Evolutionary conservation across 2,113 vertebrate genomes (phyloP), one percentile per base, ranked within the genome.

Genomic region (Tupaia chinensis): DNA sequence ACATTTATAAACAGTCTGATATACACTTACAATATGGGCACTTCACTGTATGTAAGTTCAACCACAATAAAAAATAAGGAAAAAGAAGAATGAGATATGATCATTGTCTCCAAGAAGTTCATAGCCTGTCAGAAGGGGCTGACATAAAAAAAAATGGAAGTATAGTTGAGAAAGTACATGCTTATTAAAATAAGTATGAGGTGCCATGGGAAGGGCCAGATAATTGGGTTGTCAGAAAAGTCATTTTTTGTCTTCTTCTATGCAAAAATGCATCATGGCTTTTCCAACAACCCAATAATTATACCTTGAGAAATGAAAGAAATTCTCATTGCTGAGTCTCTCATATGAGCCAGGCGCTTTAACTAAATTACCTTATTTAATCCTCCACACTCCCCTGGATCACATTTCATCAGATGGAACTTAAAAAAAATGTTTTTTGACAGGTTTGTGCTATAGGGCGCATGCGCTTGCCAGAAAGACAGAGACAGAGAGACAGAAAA

Each of bases 61-160:
- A 70, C 22, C 27, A 85, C 73, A 96, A 32, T 32, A 73, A 74
- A 88, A 69, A 80, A 54, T 86, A n/a, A 89, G 61, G 61, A 74
- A 66, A 15, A 80, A 9, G 7, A 84, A 70, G 53, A 90, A 79
- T 44, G 8, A 93, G 13, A 3, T 54, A 13, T 19, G 15, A 4
- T 61, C n/a, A 78, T 87, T 90, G 56, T 19, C 70, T n/a, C 23
- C 16, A 81, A 87, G 61, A 93, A 72, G n/a, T 85, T 81, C 25
- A 69, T 34, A 90, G 60, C 29, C 19, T 84, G 32, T 20, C 25
- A 11, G 10, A 11, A 12, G 9, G 63, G n/a, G 63, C 65, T 92
- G 79, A 81, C 54, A 20, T 76, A 15, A 81, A 92, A 85, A 54
- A 34, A 54, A 34, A 34, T 5, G 3, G n/a, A 84, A 78, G 4